Conservation (phyloP, 2,113 vertebrate species). For the Pongo pygmaeus region DNA sequence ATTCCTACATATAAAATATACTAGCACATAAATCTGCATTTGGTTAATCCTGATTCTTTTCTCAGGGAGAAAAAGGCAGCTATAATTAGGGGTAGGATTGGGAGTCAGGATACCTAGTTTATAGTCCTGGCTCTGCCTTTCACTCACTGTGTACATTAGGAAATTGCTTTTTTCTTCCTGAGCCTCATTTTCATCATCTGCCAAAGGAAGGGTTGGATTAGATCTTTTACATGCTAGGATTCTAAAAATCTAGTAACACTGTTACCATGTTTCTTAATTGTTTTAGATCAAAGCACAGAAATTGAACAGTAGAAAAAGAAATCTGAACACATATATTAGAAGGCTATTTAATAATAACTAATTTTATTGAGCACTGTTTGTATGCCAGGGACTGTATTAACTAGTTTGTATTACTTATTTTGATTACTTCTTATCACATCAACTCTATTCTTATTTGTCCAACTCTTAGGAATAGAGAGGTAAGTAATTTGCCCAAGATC, state of each 20-base stretch:
- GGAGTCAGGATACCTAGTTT: neutral
- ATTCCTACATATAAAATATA: neutral
- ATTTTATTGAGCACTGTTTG: neutral
- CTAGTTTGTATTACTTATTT: constrained; percentile 22
- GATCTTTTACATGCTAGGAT: neutral
- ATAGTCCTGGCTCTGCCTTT: neutral
- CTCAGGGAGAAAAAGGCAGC: neutral
- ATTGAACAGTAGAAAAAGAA: neutral
- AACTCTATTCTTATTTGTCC: constrained; percentile 24
- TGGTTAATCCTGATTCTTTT: constrained; percentile 46
- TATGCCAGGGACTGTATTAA: neutral
- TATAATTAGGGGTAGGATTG: neutral
- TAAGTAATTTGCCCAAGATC: neutral
- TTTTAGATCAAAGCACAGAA: constrained; percentile 40
- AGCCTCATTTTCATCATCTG: neutral
- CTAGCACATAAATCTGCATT: constrained; percentile 10
- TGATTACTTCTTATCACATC: constrained; percentile 14
- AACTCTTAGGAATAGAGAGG: constrained; percentile 4
- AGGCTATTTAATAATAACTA: constrained; percentile 31
- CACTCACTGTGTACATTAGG: neutral
- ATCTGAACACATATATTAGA: neutral
- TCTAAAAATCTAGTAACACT: neutral
- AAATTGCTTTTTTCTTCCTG: constrained; percentile 5
- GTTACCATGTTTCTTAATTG: constrained; percentile 18
- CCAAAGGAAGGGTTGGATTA: neutral